Evolutionary conservation across 2,113 vertebrate species (phyloP), one percentile per base, ranked within the genome.

Genomic region (Felis chaus): DNA sequence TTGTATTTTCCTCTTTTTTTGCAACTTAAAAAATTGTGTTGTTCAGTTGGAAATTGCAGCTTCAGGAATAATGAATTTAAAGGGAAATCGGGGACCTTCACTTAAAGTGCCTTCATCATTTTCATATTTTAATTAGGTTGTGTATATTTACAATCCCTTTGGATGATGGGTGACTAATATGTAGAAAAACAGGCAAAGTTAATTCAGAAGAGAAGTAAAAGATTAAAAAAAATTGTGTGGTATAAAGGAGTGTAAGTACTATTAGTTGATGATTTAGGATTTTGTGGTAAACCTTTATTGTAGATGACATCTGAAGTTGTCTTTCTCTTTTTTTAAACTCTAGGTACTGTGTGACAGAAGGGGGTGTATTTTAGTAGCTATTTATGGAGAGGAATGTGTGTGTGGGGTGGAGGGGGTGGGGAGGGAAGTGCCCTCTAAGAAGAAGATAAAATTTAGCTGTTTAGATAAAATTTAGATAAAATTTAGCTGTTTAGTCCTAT

Each of bases 31-130:
- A 83, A 96, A 84, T 86, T 78, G 15, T 68, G 53, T 84, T 69
- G 88, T 96, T 91, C 33, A 33, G 10, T 69, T 29, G 41, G 39
- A 97, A 95, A 92, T 87, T 91, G 63, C 11, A 80, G 36, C 73
- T 95, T 4, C 27, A 85, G 48, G 14, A 96, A 86, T 79, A 91
- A 95, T 76, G 71, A 91, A 89, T 91, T 91, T 85, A 91, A 94
- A 25, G 36, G 33, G 18, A 89, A 97, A 61, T 5, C 55, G 81
- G 76, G 27, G 66, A 86, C 79, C 93, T 94, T 2, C 12, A 55
- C 66, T 89, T 93, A 19, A 92, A 91, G 55, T 71, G 8, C 71
- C 9, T 85, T 81, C 33, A 73, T 91, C 18, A 25, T 92, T 63
- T 93, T 83, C 25, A n/a, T 55, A 80, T 85, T 92, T 83, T 91